Conservation (phyloP, 2,888 invertebrate species). For the Drosophila fulvimacula region DNA sequence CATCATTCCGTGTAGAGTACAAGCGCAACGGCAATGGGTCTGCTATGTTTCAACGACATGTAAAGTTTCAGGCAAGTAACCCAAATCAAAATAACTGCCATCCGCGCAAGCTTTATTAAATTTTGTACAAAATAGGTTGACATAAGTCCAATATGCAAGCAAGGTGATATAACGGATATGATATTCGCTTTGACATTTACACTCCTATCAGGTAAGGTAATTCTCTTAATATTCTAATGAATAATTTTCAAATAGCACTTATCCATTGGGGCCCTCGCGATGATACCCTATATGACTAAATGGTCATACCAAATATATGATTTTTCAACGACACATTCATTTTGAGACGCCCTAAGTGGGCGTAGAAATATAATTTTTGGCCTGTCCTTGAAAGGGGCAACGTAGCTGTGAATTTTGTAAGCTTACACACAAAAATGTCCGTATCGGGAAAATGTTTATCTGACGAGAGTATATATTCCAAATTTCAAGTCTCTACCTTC, state of each 20-base stretch:
- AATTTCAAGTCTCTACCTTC: too few species aligned
- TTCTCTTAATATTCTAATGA: background rate
- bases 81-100: background rate
- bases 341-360: too few species aligned
- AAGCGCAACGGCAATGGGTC: constrained; percentile 97
- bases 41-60: constrained; percentile 98
- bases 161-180: constrained; percentile 88
- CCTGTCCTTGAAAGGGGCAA: too few species aligned
- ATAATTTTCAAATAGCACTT: background rate
- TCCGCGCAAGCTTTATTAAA: background rate
- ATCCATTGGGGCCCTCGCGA: too few species aligned
- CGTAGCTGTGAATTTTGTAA: too few species aligned
- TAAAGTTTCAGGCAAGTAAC: constrained; percentile 92
- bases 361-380: too few species aligned
- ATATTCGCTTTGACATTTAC: constrained; percentile 98
- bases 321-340: too few species aligned
- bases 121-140: constrained; percentile 87
- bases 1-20: constrained; percentile 99
- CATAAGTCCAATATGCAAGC: constrained; percentile 93
- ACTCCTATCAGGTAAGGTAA: constrained; percentile 92
- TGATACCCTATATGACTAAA: too few species aligned
- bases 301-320: too few species aligned
- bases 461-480: too few species aligned
- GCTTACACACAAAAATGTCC: too few species aligned
- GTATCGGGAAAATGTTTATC: too few species aligned